Evolutionary conservation across 2,797 vertebrate species (phyloP).

Genomic region (Mionectes olivaceus): DNA sequence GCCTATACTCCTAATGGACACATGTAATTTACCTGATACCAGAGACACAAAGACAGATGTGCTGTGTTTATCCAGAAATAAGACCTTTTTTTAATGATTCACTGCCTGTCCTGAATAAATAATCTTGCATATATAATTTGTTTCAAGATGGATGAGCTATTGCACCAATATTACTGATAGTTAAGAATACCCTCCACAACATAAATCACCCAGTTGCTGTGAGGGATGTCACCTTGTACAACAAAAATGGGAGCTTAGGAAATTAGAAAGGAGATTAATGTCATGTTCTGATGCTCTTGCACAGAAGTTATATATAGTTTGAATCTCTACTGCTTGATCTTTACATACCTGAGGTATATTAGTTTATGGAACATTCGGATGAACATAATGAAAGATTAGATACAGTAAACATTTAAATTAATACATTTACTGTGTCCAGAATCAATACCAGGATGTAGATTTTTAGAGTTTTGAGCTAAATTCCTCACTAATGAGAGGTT

Average conservation of each 20-base stretch:
- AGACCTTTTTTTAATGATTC: slow-evolving; percentile 16
- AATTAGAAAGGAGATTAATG: slow-evolving; percentile 68
- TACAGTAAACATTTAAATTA: slow-evolving; percentile 46
- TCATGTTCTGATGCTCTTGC: slow-evolving; percentile 43
- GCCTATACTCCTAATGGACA: background rate
- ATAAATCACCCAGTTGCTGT: slow-evolving; percentile 60
- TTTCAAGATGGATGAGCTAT: slow-evolving; percentile 51
- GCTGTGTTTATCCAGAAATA: slow-evolving; percentile 16
- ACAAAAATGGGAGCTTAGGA: slow-evolving; percentile 35
- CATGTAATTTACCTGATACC: background rate
- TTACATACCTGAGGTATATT: slow-evolving; percentile 24
- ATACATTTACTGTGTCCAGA: background rate
- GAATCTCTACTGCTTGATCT: slow-evolving; percentile 9
- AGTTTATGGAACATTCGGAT: slow-evolving; percentile 21
- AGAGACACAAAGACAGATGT: background rate
- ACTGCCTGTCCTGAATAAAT: slow-evolving; percentile 27
- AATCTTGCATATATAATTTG: slow-evolving; percentile 14
- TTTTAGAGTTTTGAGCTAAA: background rate
- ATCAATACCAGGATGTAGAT: slow-evolving; percentile 5
- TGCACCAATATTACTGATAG: slow-evolving; percentile 54
- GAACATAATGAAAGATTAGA: slow-evolving; percentile 29
- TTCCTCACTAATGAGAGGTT: background rate
- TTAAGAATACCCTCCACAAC: slow-evolving; percentile 37
- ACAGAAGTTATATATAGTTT: slow-evolving; percentile 11
- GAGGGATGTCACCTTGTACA: slow-evolving; percentile 36